Evolutionary conservation across 1,140 invertebrate species (phyloP).

Genomic region (Colletes gigas): DNA sequence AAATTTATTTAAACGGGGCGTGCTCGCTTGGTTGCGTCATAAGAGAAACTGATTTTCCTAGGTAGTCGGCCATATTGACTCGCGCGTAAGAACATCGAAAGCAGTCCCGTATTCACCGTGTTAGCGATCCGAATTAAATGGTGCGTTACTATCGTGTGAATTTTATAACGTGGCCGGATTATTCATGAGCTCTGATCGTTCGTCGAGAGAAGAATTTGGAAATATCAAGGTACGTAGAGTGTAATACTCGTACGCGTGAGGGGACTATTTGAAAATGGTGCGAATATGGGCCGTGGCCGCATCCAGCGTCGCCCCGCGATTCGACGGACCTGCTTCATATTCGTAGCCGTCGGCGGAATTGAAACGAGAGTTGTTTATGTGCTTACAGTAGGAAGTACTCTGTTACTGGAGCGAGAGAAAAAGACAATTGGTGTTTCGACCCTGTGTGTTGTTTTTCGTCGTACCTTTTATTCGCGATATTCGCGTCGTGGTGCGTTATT

Average conservation of each 20-base stretch:
- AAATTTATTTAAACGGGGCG: slow-evolving; percentile 56
- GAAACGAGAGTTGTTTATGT: slow-evolving; percentile 65
- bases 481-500: slow-evolving; percentile 15
- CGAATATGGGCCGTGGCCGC: slow-evolving; percentile 59
- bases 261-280: slow-evolving; percentile 64
- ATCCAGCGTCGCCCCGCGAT: slow-evolving; percentile 62
- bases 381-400: slow-evolving; percentile 37
- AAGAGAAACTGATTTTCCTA: slow-evolving; percentile 68
- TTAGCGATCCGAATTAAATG: slow-evolving; percentile 23
- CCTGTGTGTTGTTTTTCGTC: slow-evolving; percentile 11
- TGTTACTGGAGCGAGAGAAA: slow-evolving; percentile 13
- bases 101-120: slow-evolving; percentile 44
- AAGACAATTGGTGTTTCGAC: slow-evolving; percentile 20
- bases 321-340: slow-evolving; percentile 60
- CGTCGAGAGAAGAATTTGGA: background rate
- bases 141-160: background rate
- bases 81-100: slow-evolving; percentile 56
- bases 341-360: slow-evolving; percentile 57
- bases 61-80: slow-evolving; percentile 61
- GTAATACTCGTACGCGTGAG: background rate
- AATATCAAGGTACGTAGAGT: slow-evolving; percentile 35
- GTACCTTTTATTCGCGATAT: slow-evolving; percentile 8
- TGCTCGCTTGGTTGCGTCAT: slow-evolving; percentile 68
- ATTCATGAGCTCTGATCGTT: slow-evolving; percentile 8
- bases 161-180: background rate